Base-by-base conservation (phyloP, 2,113 vertebrate genomes). In the Oryzias woworae region DNA sequence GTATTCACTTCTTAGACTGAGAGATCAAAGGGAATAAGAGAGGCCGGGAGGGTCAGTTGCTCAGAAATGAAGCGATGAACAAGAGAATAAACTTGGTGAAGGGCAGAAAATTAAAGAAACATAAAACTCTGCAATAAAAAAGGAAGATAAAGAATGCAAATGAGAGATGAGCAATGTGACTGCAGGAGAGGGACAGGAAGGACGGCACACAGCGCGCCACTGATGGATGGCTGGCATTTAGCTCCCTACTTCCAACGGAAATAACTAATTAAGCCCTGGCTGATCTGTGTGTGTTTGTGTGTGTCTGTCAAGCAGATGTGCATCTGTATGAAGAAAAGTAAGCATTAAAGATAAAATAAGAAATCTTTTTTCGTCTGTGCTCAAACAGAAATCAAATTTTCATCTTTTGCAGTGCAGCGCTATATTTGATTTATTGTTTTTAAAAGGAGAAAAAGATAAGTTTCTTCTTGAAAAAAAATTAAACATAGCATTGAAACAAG, bases 201-300 rank as follows among this genome's bases (percentile, higher is more conserved):
- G 59, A 20, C 60, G 65, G 66, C 63, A 77, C 50, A 85, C 48
- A 66, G 57, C 51, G 62, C 64, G 77, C 63, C 69, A 53, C 71
- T 84, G 83, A 89, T 54, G 69, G 84, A 89, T 79, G 73, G 78
- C 53, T 89, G 81, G 69, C 86, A 91, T 90, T 88, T 85, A 81
- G 62, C 69, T 81, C 57, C 64, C 59, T 43, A 31, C 69, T 72
- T 80, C 70, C 74, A 69, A 72, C 62, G 49, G 82, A 86, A 83
- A 84, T 80, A 84, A 79, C 80, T 83, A 74, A 85, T 88, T 87
- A 85, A 85, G 70, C 66, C n/a, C 51, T 45, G 65, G 64, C 24
- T 55, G 28, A 43, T 69, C 56, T 85, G 62, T 66, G 54, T 65
- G 61, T 69, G 63, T 66, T 54, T 65, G 64, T 66, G 28, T 22